phyloP scores from a whole-genome alignment of 2,113 vertebrate species.

The Eupsittula cactorum region DNA sequence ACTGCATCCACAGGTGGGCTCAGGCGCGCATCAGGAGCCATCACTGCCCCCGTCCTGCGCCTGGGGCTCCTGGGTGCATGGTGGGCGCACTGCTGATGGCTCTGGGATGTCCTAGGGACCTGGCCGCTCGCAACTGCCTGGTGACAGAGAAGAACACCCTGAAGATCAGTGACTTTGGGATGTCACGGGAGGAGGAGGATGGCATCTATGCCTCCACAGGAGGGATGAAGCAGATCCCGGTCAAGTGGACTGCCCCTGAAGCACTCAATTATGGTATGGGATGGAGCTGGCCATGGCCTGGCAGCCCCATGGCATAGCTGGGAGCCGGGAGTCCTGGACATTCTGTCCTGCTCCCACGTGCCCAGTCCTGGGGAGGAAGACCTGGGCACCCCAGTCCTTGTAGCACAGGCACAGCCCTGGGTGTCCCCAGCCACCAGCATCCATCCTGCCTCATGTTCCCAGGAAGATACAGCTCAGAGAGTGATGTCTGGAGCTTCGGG shows the following conservation, averaged over 20 bases:
- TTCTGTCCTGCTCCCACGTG: fast-evolving
- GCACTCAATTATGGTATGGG: constrained; percentile 92
- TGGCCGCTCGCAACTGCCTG: constrained; percentile 96
- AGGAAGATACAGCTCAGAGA: constrained; percentile 93
- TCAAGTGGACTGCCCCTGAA: constrained; percentile 97
- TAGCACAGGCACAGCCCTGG: fast-evolving
- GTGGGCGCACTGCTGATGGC: fast-evolving
- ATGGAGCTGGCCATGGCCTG: neutral
- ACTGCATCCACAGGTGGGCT: constrained; percentile 93
- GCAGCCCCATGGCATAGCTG: fast-evolving
- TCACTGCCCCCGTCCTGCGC: fast-evolving
- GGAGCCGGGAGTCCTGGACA: neutral
- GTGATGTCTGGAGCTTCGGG: constrained; percentile 96
- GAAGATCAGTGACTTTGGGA: constrained; percentile 99
- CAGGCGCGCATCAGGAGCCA: neutral
- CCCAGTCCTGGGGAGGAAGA: neutral
- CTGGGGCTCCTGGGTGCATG: neutral
- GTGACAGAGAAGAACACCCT: constrained; percentile 86
- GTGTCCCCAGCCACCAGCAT: neutral
- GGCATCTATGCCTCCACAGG: constrained; percentile 89
- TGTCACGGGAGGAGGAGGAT: constrained; percentile 92
- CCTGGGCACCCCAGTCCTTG: neutral
- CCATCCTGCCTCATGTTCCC: neutral
- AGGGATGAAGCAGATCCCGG: constrained; percentile 90
- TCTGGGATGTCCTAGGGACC: constrained; percentile 75